Percentiles rank a stretch among this genome's conserved stretches.
Conservation (phyloP, 2,797 vertebrate genomes). For the Petrocephalus sullivani region DNA sequence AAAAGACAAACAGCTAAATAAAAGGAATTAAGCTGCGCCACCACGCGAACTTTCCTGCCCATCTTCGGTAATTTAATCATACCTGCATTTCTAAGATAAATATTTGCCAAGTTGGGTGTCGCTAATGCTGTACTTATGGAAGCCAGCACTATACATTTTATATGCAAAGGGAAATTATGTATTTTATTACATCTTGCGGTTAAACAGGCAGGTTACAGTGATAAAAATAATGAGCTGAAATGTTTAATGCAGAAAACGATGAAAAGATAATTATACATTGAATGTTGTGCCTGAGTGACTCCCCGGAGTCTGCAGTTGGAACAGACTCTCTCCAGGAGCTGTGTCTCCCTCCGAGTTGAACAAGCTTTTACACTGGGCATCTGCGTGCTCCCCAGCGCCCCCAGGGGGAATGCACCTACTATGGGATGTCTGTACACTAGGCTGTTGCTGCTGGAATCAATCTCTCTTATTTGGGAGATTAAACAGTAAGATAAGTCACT, state of each 20-base stretch:
- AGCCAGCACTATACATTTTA: not conserved
- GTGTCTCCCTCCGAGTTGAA: not conserved
- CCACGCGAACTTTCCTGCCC: not conserved
- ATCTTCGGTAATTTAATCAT: not conserved
- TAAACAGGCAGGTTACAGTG: not conserved
- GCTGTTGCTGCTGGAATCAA: not conserved
- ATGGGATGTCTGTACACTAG: not conserved
- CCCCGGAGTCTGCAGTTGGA: not conserved
- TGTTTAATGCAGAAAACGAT: slow-evolving; percentile 1
- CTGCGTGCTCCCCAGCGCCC: not conserved
- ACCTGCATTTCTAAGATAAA: not conserved
- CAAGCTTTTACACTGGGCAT: not conserved
- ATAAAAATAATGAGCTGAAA: not conserved
- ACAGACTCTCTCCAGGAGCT: not conserved
- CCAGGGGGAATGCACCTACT: not conserved
- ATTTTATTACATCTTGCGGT: not conserved
- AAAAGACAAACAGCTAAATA: not conserved
- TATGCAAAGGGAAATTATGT: slow-evolving; percentile 6
- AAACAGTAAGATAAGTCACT: not conserved
- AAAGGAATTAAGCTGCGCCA: not conserved
- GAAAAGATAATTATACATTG: not conserved
- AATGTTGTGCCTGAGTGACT: not conserved
- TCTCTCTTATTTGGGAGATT: not conserved
- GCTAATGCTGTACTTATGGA: not conserved
- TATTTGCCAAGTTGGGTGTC: not conserved